These are phyloP conservation scores for Apostichopus parvimensis DNA, from an alignment of 35 echinoderm and acorn worm genomes.

Conservation along the genomic window DNA sequence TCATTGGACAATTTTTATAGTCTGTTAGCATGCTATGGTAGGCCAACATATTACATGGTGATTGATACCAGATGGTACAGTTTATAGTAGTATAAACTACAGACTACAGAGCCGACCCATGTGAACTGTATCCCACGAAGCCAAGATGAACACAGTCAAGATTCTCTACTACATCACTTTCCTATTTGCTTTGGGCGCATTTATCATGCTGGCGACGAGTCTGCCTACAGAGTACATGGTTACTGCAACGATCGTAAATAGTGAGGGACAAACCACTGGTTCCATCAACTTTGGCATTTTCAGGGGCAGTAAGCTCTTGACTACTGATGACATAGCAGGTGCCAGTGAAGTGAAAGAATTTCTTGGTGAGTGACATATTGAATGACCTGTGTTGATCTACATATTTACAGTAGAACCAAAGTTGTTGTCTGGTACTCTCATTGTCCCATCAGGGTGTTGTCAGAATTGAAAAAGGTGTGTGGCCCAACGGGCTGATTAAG, in stretches of 20 bases:
- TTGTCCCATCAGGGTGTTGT: no score
- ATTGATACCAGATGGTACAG: no score
- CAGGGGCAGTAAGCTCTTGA: not conserved
- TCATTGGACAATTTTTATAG: no score
- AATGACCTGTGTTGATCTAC: no score
- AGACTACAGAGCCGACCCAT: not conserved
- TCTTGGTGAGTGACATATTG: slow-evolving; percentile 4
- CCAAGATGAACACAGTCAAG: slow-evolving; percentile 23
- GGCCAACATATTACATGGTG: no score
- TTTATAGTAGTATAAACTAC: no score
- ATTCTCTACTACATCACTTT: slow-evolving; percentile 20
- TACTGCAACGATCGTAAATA: slow-evolving; percentile 7
- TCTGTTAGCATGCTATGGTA: no score
- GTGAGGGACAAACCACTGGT: not conserved
- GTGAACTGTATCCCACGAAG: not conserved
- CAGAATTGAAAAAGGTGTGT: no score
- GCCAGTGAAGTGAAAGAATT: not conserved
- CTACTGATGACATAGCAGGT: not conserved
- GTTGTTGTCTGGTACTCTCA: no score
- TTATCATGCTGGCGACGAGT: slow-evolving; percentile 9
- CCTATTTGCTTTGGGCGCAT: slow-evolving; percentile 20
- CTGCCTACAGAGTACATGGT: slow-evolving; percentile 55
- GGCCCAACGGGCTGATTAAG: no score
- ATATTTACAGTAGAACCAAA: no score
- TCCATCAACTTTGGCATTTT: slow-evolving; percentile 22